phyloP scores from a whole-genome alignment of 2,113 vertebrate species.

The Accipiter virgatus region DNA sequence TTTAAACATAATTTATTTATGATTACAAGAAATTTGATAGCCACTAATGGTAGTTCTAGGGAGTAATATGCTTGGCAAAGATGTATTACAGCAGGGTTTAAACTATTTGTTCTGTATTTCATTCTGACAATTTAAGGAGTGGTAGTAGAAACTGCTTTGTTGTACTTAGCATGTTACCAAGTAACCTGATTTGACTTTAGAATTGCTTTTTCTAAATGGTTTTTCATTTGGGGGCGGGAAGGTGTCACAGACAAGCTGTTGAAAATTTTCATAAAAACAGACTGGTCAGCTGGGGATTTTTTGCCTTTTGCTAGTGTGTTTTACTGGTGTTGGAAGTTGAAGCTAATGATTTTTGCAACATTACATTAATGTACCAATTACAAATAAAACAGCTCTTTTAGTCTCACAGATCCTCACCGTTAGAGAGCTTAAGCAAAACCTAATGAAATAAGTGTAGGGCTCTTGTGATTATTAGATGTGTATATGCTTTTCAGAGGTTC shows the following conservation, averaged over 20 bases:
- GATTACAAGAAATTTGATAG: neutral
- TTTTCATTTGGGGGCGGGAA: neutral
- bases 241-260: neutral
- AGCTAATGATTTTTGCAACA: neutral
- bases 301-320: neutral
- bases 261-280: neutral
- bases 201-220: neutral
- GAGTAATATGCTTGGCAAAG: neutral
- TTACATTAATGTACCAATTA: neutral
- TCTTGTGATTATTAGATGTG: neutral
- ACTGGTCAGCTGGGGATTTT: fast-evolving
- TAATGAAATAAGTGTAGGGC: neutral
- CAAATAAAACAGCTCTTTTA: neutral
- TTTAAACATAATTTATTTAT: neutral
- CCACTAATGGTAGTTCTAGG: neutral
- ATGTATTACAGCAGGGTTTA: neutral
- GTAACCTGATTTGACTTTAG: neutral
- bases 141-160: neutral
- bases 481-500: neutral
- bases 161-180: neutral
- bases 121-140: neutral
- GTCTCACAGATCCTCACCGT: neutral
- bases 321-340: neutral
- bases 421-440: neutral
- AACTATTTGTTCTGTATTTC: neutral